These are phyloP conservation scores for Sebastolobus alascanus DNA, from an alignment of 2,797 vertebrate species.

Conservation along the genomic window DNA sequence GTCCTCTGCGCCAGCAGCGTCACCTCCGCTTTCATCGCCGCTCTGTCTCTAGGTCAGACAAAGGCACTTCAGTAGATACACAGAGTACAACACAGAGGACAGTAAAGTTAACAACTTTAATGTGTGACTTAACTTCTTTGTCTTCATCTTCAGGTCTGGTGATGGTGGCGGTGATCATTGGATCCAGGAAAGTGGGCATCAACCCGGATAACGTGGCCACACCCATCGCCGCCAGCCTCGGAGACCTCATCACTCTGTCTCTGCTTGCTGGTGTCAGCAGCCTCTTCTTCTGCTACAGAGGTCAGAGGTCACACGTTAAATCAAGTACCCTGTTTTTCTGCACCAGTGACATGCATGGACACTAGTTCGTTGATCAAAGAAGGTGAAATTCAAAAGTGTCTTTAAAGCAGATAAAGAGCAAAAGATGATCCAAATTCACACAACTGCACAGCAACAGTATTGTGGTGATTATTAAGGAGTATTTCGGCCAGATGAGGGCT, in stretches of 20 bases:
- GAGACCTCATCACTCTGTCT: slow-evolving; percentile 90
- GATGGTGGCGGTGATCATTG: slow-evolving; percentile 89
- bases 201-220: slow-evolving; percentile 94
- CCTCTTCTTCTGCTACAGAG: slow-evolving; percentile 86
- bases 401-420: not conserved
- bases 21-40: slow-evolving; percentile 89
- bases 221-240: slow-evolving; percentile 92
- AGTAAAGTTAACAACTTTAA: not conserved
- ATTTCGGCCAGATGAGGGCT: slow-evolving; percentile 60
- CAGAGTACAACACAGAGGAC: not conserved
- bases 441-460: no score
- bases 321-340: not conserved
- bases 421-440: not conserved
- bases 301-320: slow-evolving; percentile 71
- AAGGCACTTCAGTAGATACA: not conserved
- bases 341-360: not conserved
- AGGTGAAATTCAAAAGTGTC: not conserved
- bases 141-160: slow-evolving; percentile 82
- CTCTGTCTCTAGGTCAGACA: slow-evolving; percentile 87
- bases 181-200: slow-evolving; percentile 88
- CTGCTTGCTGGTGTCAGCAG: slow-evolving; percentile 89
- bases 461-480: not conserved
- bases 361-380: not conserved
- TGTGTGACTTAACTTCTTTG: not conserved
- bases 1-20: slow-evolving; percentile 92